These are phyloP conservation scores for Phodopus roborovskii DNA, from an alignment of 2,113 vertebrate species.

Conservation along the genomic window DNA sequence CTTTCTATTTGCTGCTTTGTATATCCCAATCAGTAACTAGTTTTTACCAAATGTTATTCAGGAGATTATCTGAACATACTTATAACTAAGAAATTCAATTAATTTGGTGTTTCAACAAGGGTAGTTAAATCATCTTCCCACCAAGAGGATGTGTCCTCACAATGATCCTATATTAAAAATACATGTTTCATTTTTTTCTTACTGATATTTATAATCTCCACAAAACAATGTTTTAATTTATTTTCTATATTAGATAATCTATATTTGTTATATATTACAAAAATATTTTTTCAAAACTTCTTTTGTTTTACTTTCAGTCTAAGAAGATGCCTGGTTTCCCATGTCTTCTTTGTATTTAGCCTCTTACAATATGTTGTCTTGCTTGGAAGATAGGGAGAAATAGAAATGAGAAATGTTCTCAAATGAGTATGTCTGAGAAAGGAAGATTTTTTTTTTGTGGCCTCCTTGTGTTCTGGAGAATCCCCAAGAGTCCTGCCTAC, in stretches of 20 bases:
- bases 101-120: not conserved
- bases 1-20: not conserved
- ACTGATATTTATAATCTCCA: constrained; percentile 9
- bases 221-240: constrained; percentile 18
- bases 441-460: not conserved
- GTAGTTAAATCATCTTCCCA: not conserved
- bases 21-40: not conserved
- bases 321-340: not conserved
- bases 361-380: constrained; percentile 13
- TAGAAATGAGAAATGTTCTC: not conserved
- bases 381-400: not conserved
- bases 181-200: not conserved
- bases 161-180: not conserved
- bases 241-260: not conserved
- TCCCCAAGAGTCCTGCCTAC: not conserved
- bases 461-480: not conserved
- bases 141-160: not conserved
- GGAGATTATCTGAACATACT: not conserved
- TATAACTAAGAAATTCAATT: not conserved
- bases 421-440: not conserved
- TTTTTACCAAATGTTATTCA: not conserved
- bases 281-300: constrained; percentile 13
- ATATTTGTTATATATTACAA: not conserved
- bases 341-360: not conserved
- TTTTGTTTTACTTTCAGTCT: not conserved